Evolutionary conservation across 2,888 invertebrate species (phyloP).

Genomic region (Monochamus alternatus): DNA sequence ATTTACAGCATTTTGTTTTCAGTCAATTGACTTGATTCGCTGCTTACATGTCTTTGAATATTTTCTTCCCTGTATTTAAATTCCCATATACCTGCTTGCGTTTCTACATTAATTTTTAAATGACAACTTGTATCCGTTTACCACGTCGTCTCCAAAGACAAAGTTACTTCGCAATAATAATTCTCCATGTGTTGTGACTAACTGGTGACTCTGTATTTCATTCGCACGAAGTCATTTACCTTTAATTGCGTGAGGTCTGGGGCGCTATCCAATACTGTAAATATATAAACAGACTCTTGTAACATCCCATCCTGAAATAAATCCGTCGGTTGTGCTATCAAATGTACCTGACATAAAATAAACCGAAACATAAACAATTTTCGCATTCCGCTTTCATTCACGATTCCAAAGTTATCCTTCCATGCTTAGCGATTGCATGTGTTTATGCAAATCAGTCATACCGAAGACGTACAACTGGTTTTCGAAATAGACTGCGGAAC

Average conservation of each 20-base stretch:
- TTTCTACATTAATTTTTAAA: too few relatives aligned
- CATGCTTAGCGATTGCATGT: background rate
- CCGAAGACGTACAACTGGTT: background rate
- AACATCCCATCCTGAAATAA: conserved; percentile 29
- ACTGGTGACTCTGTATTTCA: conserved; percentile 8
- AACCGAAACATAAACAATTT: conserved; percentile 27
- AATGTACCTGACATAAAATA: conserved; percentile 24
- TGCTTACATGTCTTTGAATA: too few relatives aligned
- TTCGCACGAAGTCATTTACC: conserved; percentile 17
- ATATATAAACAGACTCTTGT: conserved; percentile 20
- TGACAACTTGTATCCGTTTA: too few relatives aligned
- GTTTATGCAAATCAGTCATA: background rate
- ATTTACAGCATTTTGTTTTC: too few relatives aligned
- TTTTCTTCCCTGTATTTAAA: too few relatives aligned
- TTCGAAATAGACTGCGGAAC: background rate
- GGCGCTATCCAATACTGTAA: conserved; percentile 11
- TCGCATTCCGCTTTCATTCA: conserved; percentile 23
- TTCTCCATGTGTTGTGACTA: background rate
- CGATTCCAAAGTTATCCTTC: background rate
- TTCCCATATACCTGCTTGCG: too few relatives aligned
- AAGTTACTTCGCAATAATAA: background rate
- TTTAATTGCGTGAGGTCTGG: conserved; percentile 17
- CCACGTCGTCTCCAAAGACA: background rate
- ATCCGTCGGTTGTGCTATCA: conserved; percentile 27
- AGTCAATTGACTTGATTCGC: too few relatives aligned